These are phyloP conservation scores for Neodon shergylaensis DNA, from an alignment of 2,113 vertebrate genomes.

Conservation along the genomic window DNA sequence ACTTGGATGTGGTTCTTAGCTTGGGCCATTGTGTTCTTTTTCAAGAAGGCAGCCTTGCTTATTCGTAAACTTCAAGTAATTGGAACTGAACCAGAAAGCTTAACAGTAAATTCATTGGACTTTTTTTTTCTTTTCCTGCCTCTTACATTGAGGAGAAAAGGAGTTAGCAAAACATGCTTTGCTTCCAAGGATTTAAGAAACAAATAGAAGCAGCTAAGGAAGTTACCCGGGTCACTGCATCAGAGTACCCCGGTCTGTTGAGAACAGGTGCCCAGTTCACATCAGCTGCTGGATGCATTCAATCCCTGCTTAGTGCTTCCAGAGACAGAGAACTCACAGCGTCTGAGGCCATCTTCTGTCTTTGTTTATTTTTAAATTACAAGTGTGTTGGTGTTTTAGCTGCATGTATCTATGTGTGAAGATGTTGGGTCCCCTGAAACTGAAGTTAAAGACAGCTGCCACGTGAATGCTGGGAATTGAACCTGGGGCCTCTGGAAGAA, in stretches of 20 bases:
- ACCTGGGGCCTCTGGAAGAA: neutral
- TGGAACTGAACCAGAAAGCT: conserved; percentile 61
- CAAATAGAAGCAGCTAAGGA: conserved; percentile 68
- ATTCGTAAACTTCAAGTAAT: conserved; percentile 55
- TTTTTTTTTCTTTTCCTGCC: neutral
- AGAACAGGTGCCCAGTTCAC: neutral
- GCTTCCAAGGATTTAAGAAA: conserved; percentile 61
- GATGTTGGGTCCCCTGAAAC: neutral
- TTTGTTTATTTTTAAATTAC: neutral
- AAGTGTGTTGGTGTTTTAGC: neutral
- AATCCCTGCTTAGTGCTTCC: neutral
- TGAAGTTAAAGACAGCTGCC: neutral
- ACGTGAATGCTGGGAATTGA: neutral
- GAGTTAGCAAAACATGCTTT: conserved; percentile 42
- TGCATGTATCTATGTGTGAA: neutral
- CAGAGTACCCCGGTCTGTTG: neutral
- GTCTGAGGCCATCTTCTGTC: neutral
- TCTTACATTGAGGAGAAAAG: conserved; percentile 65
- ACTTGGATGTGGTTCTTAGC: neutral
- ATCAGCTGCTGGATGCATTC: neutral
- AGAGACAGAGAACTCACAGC: neutral
- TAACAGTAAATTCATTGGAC: conserved; percentile 39
- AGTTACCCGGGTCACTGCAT: conserved; percentile 53
- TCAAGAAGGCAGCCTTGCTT: conserved; percentile 20
- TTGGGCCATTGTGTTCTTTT: conserved; percentile 44